phyloP scores from a whole-genome alignment of 1,140 invertebrate species.

The Magallana gigas region DNA sequence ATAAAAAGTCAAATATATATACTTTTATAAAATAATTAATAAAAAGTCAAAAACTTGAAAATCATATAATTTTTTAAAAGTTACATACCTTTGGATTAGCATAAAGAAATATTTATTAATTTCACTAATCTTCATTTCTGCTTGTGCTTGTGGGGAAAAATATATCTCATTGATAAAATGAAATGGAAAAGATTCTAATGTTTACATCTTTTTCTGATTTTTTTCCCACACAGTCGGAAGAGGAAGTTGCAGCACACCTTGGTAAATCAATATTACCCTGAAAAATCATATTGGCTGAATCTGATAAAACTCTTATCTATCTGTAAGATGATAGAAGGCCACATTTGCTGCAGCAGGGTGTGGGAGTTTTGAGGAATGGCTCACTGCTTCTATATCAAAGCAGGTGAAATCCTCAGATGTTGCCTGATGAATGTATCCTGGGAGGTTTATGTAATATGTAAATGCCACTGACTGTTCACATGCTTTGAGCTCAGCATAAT shows the following conservation, averaged over 20 bases:
- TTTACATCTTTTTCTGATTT: too few relatives aligned
- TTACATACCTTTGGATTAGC: too few relatives aligned
- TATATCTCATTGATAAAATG: too few relatives aligned
- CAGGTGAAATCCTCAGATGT: neutral
- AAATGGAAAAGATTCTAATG: too few relatives aligned
- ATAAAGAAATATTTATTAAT: too few relatives aligned
- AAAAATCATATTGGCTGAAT: constrained; percentile 10
- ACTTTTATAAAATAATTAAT: too few relatives aligned
- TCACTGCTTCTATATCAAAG: neutral
- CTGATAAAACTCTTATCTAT: constrained; percentile 29
- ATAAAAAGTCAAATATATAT: too few relatives aligned
- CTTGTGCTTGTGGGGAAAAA: too few relatives aligned
- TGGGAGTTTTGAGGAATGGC: constrained; percentile 19
- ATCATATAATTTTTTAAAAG: too few relatives aligned
- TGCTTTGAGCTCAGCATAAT: neutral
- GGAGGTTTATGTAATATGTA: neutral
- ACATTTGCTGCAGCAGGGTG: constrained; percentile 2
- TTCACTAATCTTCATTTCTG: too few relatives aligned
- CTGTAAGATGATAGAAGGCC: neutral
- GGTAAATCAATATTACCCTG: constrained; percentile 22
- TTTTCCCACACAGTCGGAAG: neutral
- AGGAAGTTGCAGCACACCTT: neutral
- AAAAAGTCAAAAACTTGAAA: too few relatives aligned
- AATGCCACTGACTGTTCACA: neutral
- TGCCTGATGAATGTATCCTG: neutral